These are phyloP conservation scores for Sebastes vulpes DNA, from an alignment of 2,797 vertebrate genomes.

Conservation along the genomic window DNA sequence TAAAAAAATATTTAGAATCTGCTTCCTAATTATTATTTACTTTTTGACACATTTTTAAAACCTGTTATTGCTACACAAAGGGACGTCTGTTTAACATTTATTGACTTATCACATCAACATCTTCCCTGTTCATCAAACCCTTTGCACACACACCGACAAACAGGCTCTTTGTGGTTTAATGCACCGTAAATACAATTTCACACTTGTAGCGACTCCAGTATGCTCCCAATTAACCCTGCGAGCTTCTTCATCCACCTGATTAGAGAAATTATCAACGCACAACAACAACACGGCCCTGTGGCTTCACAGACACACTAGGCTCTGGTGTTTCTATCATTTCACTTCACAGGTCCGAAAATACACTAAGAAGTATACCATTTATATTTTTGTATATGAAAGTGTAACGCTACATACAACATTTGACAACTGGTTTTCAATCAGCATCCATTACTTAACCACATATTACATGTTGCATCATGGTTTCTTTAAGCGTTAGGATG, in stretches of 20 bases:
- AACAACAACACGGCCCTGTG: constrained; percentile 67
- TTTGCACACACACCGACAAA: constrained; percentile 43
- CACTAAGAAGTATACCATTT: neutral
- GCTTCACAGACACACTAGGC: constrained; percentile 29
- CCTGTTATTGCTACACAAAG: constrained; percentile 37
- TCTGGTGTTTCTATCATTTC: constrained; percentile 47
- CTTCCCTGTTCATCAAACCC: constrained; percentile 48
- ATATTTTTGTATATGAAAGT: constrained; percentile 1
- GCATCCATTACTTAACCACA: neutral
- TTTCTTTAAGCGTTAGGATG: fast-evolving
- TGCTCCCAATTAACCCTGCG: constrained; percentile 87
- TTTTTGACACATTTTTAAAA: constrained; percentile 25
- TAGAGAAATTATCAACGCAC: constrained; percentile 83
- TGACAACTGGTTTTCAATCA: neutral
- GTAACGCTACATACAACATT: neutral
- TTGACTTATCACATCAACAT: constrained; percentile 64
- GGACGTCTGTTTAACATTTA: constrained; percentile 66
- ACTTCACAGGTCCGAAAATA: constrained; percentile 26
- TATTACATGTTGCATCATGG: neutral
- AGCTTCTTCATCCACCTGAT: constrained; percentile 83
- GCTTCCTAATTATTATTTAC: neutral
- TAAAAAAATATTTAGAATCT: neutral
- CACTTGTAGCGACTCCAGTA: constrained; percentile 71
- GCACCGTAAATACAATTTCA: constrained; percentile 83
- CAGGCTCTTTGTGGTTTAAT: constrained; percentile 64